Percentiles rank a stretch among this genome's conserved stretches.
phyloP scores from a whole-genome alignment of 2,888 invertebrate genomes.

The Yponomeuta sedellus region DNA sequence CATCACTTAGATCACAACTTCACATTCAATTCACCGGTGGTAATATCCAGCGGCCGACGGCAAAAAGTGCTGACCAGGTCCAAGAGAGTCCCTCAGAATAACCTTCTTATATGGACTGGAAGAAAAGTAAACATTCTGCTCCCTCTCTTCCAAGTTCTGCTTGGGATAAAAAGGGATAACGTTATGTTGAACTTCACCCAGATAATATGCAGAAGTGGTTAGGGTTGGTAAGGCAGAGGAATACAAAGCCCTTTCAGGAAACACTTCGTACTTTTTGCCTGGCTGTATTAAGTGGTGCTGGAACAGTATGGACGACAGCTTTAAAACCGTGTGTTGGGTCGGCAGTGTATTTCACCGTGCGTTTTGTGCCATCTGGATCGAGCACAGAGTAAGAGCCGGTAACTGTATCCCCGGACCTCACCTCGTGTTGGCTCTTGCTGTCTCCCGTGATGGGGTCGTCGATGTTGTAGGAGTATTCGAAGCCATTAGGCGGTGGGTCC shows the following conservation, averaged over 20 bases:
- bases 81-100: background rate
- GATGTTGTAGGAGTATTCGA: conserved; percentile 64
- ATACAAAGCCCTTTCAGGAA: background rate
- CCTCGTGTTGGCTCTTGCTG: conserved; percentile 60
- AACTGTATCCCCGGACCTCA: conserved; percentile 54
- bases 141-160: background rate
- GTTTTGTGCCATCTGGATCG: conserved; percentile 63
- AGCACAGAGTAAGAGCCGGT: conserved; percentile 59
- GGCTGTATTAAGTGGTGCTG: conserved; percentile 27
- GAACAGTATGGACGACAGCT: conserved; percentile 67
- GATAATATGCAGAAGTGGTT: background rate
- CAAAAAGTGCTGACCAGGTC: background rate
- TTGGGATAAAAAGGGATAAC: conserved; percentile 4
- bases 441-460: conserved; percentile 74
- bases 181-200: background rate
- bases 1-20: background rate
- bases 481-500: conserved; percentile 53
- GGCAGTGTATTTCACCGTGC: conserved; percentile 67
- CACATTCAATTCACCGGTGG: background rate
- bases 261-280: background rate
- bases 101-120: conserved; percentile 3
- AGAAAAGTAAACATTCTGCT: background rate
- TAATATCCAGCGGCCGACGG: conserved; percentile 1
- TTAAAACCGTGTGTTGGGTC: conserved; percentile 72
- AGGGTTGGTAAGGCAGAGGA: background rate